Evolutionary conservation across 1,140 invertebrate genomes (phyloP).

Genomic region (Battus philenor): DNA sequence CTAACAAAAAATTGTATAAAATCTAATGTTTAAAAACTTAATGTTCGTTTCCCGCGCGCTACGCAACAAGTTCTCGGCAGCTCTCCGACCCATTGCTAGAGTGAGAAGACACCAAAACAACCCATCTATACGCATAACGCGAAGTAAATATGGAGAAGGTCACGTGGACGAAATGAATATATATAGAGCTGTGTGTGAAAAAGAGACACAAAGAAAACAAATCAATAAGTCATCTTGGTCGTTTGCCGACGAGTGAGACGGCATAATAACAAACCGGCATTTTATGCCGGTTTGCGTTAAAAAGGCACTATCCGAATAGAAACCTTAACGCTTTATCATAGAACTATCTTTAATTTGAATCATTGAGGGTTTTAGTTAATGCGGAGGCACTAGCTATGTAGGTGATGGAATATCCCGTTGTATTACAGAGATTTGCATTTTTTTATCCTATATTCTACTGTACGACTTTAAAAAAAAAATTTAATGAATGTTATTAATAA

Average conservation of each 20-base stretch:
- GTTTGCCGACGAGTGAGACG: slow-evolving; percentile 62
- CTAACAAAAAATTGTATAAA: too few relatives aligned
- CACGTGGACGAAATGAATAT: slow-evolving; percentile 51
- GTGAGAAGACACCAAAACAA: slow-evolving; percentile 73
- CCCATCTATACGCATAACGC: slow-evolving; percentile 50
- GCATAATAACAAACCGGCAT: slow-evolving; percentile 64
- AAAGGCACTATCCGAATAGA: slow-evolving; percentile 24
- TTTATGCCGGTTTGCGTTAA: slow-evolving; percentile 44
- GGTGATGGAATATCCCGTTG: slow-evolving; percentile 46
- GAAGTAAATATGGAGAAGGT: slow-evolving; percentile 69
- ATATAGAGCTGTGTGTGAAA: slow-evolving; percentile 40
- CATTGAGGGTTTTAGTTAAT: slow-evolving; percentile 24
- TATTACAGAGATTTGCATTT: slow-evolving; percentile 19
- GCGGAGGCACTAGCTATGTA: slow-evolving; percentile 31
- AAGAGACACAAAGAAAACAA: slow-evolving; percentile 74
- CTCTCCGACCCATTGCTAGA: slow-evolving; percentile 43
- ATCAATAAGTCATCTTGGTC: slow-evolving; percentile 70
- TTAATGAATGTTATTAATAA: too few relatives aligned
- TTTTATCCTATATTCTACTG: not conserved
- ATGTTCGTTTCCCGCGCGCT: slow-evolving; percentile 19
- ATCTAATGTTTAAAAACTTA: too few relatives aligned
- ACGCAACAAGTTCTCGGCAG: slow-evolving; percentile 25
- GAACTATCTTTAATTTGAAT: slow-evolving; percentile 22
- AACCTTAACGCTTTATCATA: slow-evolving; percentile 36
- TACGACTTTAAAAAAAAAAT: too few relatives aligned